Base-by-base conservation (phyloP, 2,888 invertebrate species). In the Mongoloraphidia duomilia region DNA sequence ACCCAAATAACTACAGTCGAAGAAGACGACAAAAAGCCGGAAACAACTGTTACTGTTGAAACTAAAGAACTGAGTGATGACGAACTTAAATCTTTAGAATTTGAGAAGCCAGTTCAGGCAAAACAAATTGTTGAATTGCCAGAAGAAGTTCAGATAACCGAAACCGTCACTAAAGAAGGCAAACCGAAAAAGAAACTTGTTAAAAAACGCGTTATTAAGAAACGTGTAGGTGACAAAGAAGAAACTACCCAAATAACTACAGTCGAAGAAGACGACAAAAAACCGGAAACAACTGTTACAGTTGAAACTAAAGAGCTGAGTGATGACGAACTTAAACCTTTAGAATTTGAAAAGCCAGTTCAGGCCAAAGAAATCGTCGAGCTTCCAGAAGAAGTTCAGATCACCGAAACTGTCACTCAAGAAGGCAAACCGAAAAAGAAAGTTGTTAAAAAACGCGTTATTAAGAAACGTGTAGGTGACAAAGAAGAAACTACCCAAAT, bases 1-100 rank as follows among this genome's bases (percentile, higher is more conserved):
- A 58, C 59, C 26, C 67, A 68, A 60, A 70, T 74, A 54, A 66
- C 68, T 55, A 72, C 71, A 0, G 58, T 69, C 38, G 68, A 71
- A 53, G 70, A 71, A 60, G 70, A 70, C 49, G 69, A 68, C 42
- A 65, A 72, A 53, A 35, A 54, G 17, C 65, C 67, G 0, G 56
- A 64, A 47, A 63, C 61, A 0, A 68, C 67, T 52, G 67, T 73
- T 6, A 58, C 60, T 41, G 60, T 64, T 11, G 54, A 58, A 45
- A 60, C 60, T 59, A n/a, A n/a, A n/a, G n/a, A n/a, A n/a, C n/a
- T n/a, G n/a, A n/a, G n/a, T n/a, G 49, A 56, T 37, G 59, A 63
- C 14, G 58, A 61, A 55, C 47, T 56, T 49, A 52, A 54, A 3
- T 42, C 47, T 13, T 12, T 42, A 40, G 37, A 46, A 12, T 57